Evolutionary conservation across 2,113 vertebrate genomes (phyloP), one percentile per base, ranked within the genome.

Genomic region (Paracanthobrama guichenoti): DNA sequence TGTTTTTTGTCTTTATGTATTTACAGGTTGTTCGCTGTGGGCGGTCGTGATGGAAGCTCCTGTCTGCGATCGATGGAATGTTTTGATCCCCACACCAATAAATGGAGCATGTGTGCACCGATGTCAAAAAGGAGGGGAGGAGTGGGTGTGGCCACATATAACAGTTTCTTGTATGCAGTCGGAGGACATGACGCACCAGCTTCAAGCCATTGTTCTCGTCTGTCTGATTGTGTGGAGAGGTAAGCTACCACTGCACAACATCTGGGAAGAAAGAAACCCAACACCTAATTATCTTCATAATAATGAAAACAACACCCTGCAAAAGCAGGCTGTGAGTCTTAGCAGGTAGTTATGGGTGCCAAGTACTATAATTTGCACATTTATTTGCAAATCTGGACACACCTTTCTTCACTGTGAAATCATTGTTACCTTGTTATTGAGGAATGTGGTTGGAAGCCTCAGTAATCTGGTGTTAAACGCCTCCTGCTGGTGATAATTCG

Each of bases 61-160:
- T 99, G 98, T 81, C 91, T 99, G 57, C 95, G 96, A 88, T 98
- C 98, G 5, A 97, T 99, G 96, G 98, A 99, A 89, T 97, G 95
- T 48, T 99, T 99, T 28, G 97, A 99, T 72, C 98, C 98, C 0
- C 97, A 99, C 88, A 99, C 97, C 13, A 99, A 99, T 93, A 99
- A 98, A 87, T 99, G 97, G 98, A 98, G 95, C 79, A 87, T 95
- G 14, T 99, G 98, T 62, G 94, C 97, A 5, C 90, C 96, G 0
- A 98, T 99, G 98, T 94, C 96, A 35, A 99, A 98, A 90, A 92
- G 98, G 87, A 93, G 98, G 83, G 98, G 97, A 0, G 96, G 97
- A 0, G 97, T 99, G 2, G 97, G 97, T 0, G 97, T 97, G 84
- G 96, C 97, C 0, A 96, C 96, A 0, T 96, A 97, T 92, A 98